Evolutionary conservation across 2,797 vertebrate species (phyloP).

Genomic region (Tarsius wallacei): DNA sequence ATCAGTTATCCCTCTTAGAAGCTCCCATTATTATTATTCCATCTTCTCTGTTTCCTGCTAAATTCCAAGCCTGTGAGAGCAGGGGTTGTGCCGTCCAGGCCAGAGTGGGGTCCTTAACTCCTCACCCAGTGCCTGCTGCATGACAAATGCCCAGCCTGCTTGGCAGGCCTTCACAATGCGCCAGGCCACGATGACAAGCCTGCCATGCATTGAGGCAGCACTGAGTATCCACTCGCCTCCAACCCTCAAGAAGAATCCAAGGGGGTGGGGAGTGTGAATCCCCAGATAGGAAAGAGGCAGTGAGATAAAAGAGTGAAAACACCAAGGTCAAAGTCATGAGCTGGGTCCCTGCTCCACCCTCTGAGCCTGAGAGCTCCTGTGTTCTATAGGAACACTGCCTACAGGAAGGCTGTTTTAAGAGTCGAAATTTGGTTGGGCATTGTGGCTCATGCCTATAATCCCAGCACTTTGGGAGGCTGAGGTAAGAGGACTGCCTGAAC

Average conservation of each 20-base stretch:
- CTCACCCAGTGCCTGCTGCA: accelerated
- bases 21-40: background rate
- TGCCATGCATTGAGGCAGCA: accelerated
- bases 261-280: accelerated
- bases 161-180: too few relatives aligned
- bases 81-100: accelerated
- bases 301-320: too few relatives aligned
- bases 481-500: too few relatives aligned
- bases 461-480: too few relatives aligned
- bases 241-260: background rate
- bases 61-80: background rate
- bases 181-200: background rate
- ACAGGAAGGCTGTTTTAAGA: background rate
- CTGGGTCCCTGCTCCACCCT: background rate
- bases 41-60: background rate
- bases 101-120: accelerated
- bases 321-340: accelerated
- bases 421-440: background rate
- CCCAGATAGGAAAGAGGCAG: accelerated
- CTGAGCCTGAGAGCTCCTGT: background rate
- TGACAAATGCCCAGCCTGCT: too few relatives aligned
- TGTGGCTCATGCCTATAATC: too few relatives aligned
- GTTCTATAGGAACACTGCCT: background rate
- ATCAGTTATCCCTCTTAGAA: accelerated
- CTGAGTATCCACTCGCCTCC: accelerated